phyloP scores from a whole-genome alignment of 2,113 vertebrate species.

The Cnemophilus loriae region DNA sequence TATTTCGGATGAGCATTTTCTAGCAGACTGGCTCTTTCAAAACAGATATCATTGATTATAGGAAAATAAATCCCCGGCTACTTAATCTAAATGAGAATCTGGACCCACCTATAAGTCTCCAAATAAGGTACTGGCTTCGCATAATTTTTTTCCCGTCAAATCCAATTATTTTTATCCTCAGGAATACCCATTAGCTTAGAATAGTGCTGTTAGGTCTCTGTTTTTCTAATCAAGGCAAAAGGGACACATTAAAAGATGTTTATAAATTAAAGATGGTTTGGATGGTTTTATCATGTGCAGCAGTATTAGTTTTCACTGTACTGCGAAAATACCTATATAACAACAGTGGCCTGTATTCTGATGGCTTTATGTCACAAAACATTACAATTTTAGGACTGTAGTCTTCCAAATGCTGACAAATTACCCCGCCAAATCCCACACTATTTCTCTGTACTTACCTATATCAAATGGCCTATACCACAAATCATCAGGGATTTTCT shows the following conservation, averaged over 20 bases:
- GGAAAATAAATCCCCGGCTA: background rate
- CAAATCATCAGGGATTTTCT: background rate
- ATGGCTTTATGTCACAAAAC: background rate
- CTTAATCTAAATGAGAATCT: background rate
- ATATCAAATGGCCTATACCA: background rate
- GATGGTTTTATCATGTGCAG: background rate
- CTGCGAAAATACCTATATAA: background rate
- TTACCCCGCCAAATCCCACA: fast-evolving
- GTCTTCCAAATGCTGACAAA: background rate
- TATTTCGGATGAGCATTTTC: background rate
- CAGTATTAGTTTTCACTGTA: background rate
- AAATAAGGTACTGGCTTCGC: background rate
- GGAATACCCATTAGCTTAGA: background rate
- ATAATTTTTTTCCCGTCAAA: background rate
- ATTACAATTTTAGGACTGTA: background rate
- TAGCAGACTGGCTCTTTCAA: background rate
- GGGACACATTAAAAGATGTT: background rate
- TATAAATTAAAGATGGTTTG: background rate
- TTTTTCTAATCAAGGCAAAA: background rate
- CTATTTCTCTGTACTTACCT: background rate
- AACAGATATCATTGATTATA: background rate
- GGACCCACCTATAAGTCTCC: background rate
- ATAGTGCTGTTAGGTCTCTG: background rate
- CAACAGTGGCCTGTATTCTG: background rate
- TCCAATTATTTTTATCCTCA: background rate